phyloP scores from a whole-genome alignment of 2,797 vertebrate genomes.

The Protonibea diacanthus region DNA sequence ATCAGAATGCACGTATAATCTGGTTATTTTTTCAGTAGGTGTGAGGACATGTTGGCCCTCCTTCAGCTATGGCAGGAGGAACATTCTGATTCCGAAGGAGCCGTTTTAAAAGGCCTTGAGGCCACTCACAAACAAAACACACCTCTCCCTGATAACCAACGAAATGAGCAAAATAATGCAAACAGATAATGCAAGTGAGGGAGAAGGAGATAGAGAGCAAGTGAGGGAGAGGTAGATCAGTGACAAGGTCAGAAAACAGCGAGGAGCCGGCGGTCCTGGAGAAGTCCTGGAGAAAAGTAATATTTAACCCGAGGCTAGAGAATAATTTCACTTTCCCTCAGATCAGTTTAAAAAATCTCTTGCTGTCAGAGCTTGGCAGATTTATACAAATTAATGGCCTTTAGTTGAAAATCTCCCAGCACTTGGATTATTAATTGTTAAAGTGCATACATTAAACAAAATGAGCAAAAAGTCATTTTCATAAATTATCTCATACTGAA shows the following conservation, averaged over 20 bases:
- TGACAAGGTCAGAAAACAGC: constrained; percentile 83
- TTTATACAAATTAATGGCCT: constrained; percentile 91
- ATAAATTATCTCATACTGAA: constrained; percentile 87
- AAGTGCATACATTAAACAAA: constrained; percentile 92
- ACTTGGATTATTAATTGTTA: constrained; percentile 90
- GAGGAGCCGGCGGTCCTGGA: constrained; percentile 69
- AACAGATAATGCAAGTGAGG: constrained; percentile 62
- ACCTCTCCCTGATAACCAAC: constrained; percentile 49
- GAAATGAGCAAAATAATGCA: constrained; percentile 70
- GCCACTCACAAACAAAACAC: constrained; percentile 60
- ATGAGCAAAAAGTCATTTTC: constrained; percentile 91
- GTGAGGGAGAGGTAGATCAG: constrained; percentile 75
- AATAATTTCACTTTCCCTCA: constrained; percentile 90
- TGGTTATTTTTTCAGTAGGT: background rate
- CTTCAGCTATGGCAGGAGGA: constrained; percentile 25
- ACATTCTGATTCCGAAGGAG: constrained; percentile 66
- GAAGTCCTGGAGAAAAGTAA: constrained; percentile 85
- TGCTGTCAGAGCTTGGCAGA: constrained; percentile 85
- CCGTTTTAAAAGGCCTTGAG: constrained; percentile 78
- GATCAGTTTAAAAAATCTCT: constrained; percentile 90
- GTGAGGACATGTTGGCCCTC: background rate
- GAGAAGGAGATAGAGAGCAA: constrained; percentile 56
- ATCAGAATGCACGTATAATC: background rate
- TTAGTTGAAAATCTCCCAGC: constrained; percentile 88
- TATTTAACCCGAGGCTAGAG: constrained; percentile 89